Conservation (phyloP, 2,797 vertebrate genomes). For the Falco columbarius region DNA sequence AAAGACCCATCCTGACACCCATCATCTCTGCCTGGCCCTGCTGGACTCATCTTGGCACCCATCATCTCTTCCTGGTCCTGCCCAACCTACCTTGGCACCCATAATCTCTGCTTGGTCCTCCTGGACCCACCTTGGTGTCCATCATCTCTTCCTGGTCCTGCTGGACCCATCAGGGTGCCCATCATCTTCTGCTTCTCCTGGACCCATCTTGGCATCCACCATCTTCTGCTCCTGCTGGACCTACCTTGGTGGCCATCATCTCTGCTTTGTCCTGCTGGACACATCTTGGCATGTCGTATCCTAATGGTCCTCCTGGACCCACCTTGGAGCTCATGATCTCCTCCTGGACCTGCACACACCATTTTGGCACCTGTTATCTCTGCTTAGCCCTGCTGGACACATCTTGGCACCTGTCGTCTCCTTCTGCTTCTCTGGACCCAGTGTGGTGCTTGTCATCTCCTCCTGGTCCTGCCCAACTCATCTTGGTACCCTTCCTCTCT, state of each 20-base stretch:
- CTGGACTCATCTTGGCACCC: background rate
- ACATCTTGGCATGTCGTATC: too few relatives aligned
- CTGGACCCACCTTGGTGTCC: background rate
- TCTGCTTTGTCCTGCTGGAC: too few relatives aligned
- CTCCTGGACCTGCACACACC: background rate
- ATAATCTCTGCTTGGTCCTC: background rate
- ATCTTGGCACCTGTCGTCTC: too few relatives aligned
- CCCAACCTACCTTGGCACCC: background rate
- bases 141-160: background rate
- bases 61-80: background rate
- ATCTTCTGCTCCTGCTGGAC: too few relatives aligned
- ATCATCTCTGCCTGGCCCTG: background rate
- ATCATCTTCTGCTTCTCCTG: too few relatives aligned
- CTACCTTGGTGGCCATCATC: too few relatives aligned
- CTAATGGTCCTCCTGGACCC: too few relatives aligned
- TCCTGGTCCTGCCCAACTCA: background rate
- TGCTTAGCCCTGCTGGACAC: background rate
- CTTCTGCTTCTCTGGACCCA: too few relatives aligned
- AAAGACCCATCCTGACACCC: background rate
- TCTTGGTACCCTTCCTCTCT: background rate
- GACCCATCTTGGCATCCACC: too few relatives aligned
- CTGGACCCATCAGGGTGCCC: too few relatives aligned
- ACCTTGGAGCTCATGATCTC: accelerated
- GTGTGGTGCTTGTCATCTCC: background rate
- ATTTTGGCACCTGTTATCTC: background rate